phyloP scores from a whole-genome alignment of 2,113 vertebrate species.

The Pygoscelis adeliae region DNA sequence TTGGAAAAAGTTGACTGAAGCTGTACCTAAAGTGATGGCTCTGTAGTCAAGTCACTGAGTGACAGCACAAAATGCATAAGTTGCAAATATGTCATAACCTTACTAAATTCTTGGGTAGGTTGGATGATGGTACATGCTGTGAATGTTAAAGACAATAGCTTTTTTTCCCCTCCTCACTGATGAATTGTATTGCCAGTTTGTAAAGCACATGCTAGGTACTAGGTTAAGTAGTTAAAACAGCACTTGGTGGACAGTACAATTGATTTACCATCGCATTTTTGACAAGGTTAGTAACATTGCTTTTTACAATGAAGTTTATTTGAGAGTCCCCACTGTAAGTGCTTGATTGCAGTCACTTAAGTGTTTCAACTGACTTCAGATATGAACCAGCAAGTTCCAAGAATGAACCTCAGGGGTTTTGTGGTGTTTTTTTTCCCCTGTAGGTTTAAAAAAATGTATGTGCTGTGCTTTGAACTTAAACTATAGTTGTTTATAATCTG shows the following conservation, averaged over 20 bases:
- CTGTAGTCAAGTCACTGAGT: neutral
- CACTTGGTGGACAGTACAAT: neutral
- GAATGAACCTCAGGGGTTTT: neutral
- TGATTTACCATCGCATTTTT: neutral
- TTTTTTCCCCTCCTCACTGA: neutral
- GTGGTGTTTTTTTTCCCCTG: accelerated
- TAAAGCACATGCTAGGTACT: neutral
- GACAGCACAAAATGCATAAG: neutral
- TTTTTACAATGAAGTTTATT: neutral
- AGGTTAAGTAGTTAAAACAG: neutral
- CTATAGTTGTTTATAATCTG: neutral
- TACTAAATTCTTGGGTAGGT: neutral
- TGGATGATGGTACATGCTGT: neutral
- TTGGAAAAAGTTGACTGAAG: neutral
- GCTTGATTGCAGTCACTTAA: neutral
- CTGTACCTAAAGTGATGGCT: neutral
- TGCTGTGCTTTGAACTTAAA: neutral
- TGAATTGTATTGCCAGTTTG: neutral
- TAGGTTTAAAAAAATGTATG: neutral
- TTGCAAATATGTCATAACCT: neutral
- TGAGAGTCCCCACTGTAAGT: neutral
- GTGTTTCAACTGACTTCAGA: neutral
- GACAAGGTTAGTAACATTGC: neutral
- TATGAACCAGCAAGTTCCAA: neutral
- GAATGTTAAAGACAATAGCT: neutral